These are phyloP conservation scores for Prorops nasuta DNA, from an alignment of 1,140 invertebrate species.

Conservation along the genomic window DNA sequence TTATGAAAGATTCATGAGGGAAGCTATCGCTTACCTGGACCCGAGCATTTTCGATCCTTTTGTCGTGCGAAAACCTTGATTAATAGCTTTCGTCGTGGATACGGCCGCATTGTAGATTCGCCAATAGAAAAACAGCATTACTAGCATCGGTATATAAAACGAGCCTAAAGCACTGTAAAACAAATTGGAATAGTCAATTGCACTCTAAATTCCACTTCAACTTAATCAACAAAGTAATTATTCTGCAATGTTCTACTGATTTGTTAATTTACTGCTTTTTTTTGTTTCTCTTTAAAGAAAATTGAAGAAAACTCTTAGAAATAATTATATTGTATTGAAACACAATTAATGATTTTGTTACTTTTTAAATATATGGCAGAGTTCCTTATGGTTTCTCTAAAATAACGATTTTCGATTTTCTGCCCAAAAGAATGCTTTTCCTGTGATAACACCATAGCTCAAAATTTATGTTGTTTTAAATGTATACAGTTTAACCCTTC, in stretches of 20 bases:
- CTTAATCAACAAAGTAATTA: too few species aligned
- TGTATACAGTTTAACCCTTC: too few species aligned
- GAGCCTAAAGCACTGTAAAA: slow-evolving; percentile 89
- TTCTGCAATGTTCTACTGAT: neutral
- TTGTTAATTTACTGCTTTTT: neutral
- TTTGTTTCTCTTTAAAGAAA: neutral
- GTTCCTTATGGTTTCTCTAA: too few species aligned
- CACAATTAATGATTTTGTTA: too few species aligned
- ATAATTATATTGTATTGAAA: neutral
- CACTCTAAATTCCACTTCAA: too few species aligned
- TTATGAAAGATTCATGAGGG: too few species aligned
- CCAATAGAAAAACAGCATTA: slow-evolving; percentile 97
- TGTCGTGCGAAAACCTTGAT: slow-evolving; percentile 89
- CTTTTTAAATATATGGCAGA: too few species aligned
- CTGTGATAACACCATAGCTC: too few species aligned
- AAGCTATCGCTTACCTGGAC: slow-evolving; percentile 41
- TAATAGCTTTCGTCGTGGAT: slow-evolving; percentile 85
- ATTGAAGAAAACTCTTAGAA: neutral
- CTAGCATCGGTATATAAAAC: slow-evolving; percentile 94
- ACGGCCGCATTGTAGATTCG: slow-evolving; percentile 91
- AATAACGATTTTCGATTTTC: too few species aligned
- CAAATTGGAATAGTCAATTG: slow-evolving; percentile 1
- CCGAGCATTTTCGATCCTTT: slow-evolving; percentile 64
- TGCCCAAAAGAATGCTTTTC: too few species aligned
- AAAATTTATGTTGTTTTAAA: too few species aligned